Conservation (phyloP, 2,888 invertebrate species). For the Tenodera sinensis region DNA sequence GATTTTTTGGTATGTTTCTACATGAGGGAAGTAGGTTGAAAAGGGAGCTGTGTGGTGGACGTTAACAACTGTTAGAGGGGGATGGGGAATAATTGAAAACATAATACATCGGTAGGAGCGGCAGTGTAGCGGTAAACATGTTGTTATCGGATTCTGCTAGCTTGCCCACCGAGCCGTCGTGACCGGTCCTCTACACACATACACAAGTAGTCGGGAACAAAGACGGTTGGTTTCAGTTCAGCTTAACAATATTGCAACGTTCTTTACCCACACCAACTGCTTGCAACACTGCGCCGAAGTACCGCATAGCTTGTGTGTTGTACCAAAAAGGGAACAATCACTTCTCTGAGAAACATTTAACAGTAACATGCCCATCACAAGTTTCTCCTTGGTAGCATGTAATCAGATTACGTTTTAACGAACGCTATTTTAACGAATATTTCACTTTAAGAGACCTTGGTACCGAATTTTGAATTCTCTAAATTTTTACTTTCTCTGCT, state of each 20-base stretch:
- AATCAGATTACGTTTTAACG: too few relatives aligned
- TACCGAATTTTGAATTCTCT: too few relatives aligned
- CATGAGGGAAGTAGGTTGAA: not conserved
- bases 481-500: too few relatives aligned
- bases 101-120: not conserved
- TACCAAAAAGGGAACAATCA: too few relatives aligned
- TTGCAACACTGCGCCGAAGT: too few relatives aligned
- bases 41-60: not conserved
- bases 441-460: too few relatives aligned
- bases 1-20: too few relatives aligned
- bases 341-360: too few relatives aligned
- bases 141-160: not conserved
- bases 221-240: not conserved
- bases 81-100: not conserved
- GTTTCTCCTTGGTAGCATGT: too few relatives aligned
- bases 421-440: too few relatives aligned
- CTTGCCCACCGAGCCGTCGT: not conserved
- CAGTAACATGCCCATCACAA: too few relatives aligned
- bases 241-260: not conserved
- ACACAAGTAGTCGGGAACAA: not conserved
- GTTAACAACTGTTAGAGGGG: not conserved
- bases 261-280: not conserved
- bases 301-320: too few relatives aligned
- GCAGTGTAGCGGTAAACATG: not conserved
- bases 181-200: not conserved